These are phyloP conservation scores for Hippasteria phrygiana DNA, from an alignment of 53 echinoderm and acorn worm species.

Conservation along the genomic window DNA sequence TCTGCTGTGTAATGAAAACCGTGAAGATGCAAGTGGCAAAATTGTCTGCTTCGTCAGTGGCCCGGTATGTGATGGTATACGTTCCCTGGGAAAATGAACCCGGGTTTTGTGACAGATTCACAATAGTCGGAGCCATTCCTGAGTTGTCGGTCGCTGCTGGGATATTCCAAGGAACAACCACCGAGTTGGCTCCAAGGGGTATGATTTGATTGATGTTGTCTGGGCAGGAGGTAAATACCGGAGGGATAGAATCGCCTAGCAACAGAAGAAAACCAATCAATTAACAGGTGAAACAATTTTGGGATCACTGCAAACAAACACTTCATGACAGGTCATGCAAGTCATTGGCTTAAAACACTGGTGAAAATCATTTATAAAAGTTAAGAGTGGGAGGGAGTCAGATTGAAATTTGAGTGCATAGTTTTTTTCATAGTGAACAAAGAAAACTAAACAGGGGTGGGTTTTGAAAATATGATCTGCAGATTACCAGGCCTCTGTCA, in stretches of 20 bases:
- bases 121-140: neutral
- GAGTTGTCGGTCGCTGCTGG: constrained; percentile 7
- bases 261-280: neutral
- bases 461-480: too few relatives aligned
- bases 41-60: constrained; percentile 30
- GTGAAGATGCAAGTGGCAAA: neutral
- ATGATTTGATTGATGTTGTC: neutral
- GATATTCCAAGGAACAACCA: neutral
- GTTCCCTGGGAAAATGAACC: neutral
- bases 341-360: too few relatives aligned
- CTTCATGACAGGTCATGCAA: too few relatives aligned
- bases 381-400: too few relatives aligned
- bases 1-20: neutral
- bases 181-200: neutral
- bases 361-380: too few relatives aligned
- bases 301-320: neutral
- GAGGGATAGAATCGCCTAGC: neutral
- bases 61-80: constrained; percentile 12
- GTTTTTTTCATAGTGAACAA: too few relatives aligned
- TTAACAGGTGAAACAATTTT: too few relatives aligned
- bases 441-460: too few relatives aligned
- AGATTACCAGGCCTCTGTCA: too few relatives aligned
- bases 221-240: neutral
- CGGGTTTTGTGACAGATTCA: neutral
- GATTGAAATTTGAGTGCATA: too few relatives aligned